Evolutionary conservation across 2,113 vertebrate species (phyloP).

Genomic region (Cryptotis parvus): DNA sequence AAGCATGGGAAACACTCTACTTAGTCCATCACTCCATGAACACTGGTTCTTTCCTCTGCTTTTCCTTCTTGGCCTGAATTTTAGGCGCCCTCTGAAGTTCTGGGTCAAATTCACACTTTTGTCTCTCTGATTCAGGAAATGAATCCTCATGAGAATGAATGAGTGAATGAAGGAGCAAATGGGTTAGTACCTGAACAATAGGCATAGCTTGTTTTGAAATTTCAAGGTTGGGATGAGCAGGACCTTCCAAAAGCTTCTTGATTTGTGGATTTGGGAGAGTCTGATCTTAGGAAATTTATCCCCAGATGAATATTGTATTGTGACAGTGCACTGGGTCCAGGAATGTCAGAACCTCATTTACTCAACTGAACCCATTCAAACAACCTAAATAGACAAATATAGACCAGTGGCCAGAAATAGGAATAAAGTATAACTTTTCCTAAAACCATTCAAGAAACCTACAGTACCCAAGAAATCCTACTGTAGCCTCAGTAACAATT

Average conservation of each 20-base stretch:
- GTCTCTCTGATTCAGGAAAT: slow-evolving; percentile 6
- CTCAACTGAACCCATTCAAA: neutral
- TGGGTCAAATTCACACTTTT: neutral
- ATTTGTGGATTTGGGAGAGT: neutral
- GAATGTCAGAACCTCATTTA: neutral
- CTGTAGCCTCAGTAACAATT: neutral
- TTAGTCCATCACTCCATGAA: fast-evolving
- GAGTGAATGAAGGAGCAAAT: slow-evolving; percentile 7
- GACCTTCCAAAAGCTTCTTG: neutral
- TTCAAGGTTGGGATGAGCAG: neutral
- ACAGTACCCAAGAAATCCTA: no score
- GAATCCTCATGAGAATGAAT: no score
- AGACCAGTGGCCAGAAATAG: neutral
- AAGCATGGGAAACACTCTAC: neutral
- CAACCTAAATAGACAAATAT: neutral
- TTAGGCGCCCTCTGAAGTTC: neutral
- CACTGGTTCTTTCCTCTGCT: neutral
- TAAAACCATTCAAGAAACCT: neutral
- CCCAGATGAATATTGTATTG: neutral
- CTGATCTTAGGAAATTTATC: neutral
- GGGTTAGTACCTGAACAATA: neutral
- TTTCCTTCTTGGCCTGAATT: neutral
- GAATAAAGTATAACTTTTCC: neutral
- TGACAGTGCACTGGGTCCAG: neutral
- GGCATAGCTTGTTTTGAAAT: neutral